A percentile compares a stretch with the other conserved stretches of the same genome.
phyloP scores from a whole-genome alignment of 1,140 invertebrate genomes.

The Triops longicaudatus region DNA sequence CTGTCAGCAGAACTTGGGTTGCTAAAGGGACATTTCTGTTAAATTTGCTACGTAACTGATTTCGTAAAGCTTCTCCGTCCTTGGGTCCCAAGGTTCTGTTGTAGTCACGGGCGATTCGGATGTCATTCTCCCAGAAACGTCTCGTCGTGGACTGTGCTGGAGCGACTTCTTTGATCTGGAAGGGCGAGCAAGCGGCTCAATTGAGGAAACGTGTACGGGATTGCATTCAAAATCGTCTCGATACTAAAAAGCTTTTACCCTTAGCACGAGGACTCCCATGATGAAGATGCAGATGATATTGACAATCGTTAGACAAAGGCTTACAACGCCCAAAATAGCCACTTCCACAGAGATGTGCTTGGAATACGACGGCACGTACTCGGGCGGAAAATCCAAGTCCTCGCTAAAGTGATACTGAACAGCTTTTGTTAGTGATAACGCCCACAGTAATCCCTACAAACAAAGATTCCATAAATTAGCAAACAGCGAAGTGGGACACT shows the following conservation, averaged over 20 bases:
- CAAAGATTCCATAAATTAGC: background rate
- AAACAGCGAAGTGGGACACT: background rate
- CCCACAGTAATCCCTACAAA: conserved; percentile 63
- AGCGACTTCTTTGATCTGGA: conserved; percentile 73
- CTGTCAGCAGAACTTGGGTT: background rate
- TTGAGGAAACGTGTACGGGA: conserved; percentile 20
- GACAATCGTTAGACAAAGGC: conserved; percentile 65
- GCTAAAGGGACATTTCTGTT: background rate
- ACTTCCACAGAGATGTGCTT: conserved; percentile 65
- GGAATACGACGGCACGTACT: conserved; percentile 51
- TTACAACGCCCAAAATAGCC: conserved; percentile 65
- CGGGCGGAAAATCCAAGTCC: conserved; percentile 28
- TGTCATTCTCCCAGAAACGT: conserved; percentile 71
- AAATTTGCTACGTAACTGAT: conserved; percentile 20
- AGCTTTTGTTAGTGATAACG: conserved; percentile 47
- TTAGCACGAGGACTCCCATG: conserved; percentile 67
- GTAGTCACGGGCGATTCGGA: conserved; percentile 57
- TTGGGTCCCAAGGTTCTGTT: conserved; percentile 39
- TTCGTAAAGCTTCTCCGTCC: conserved; percentile 18
- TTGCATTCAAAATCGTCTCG: background rate
- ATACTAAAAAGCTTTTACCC: conserved; percentile 44
- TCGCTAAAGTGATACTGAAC: conserved; percentile 31
- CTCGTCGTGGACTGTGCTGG: conserved; percentile 64
- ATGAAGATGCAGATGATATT: conserved; percentile 79
- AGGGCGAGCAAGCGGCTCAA: conserved; percentile 21